Evolutionary conservation across 2,113 vertebrate genomes (phyloP).

Genomic region (Rhabdomys dilectus): DNA sequence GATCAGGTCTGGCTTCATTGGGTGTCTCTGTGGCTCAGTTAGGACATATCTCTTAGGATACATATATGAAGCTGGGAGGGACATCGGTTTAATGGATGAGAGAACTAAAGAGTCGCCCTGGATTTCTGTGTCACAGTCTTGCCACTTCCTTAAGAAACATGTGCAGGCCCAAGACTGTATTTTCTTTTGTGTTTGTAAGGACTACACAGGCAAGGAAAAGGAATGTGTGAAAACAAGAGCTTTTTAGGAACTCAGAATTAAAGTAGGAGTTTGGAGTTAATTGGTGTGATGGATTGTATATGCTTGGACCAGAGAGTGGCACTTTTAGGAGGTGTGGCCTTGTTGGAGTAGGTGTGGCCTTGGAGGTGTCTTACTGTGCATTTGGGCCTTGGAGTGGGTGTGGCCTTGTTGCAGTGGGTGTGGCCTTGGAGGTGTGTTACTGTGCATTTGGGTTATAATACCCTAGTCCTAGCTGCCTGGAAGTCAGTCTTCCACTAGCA

Average conservation of each 20-base stretch:
- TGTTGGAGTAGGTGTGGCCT: too few relatives aligned
- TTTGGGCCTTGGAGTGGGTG: too few relatives aligned
- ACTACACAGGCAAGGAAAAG: not conserved
- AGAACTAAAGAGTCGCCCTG: not conserved
- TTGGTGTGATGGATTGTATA: too few relatives aligned
- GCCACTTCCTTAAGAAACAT: not conserved
- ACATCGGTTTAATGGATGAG: not conserved
- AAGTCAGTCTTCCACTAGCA: too few relatives aligned
- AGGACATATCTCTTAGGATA: not conserved
- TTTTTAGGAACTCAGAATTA: not conserved
- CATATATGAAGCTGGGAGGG: not conserved
- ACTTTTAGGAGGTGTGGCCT: too few relatives aligned
- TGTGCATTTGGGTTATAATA: too few relatives aligned
- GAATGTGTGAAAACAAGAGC: not conserved
- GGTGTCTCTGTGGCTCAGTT: not conserved
- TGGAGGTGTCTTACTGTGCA: too few relatives aligned
- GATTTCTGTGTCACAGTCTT: not conserved
- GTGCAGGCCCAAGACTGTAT: not conserved
- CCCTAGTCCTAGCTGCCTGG: too few relatives aligned
- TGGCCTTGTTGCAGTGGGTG: too few relatives aligned
- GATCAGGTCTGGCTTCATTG: not conserved
- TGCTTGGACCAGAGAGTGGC: too few relatives aligned
- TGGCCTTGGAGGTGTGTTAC: too few relatives aligned
- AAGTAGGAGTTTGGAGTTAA: not conserved
- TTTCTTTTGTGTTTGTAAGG: not conserved